Evolutionary conservation across 2,113 vertebrate genomes (phyloP).

Genomic region (Tapirus terrestris): DNA sequence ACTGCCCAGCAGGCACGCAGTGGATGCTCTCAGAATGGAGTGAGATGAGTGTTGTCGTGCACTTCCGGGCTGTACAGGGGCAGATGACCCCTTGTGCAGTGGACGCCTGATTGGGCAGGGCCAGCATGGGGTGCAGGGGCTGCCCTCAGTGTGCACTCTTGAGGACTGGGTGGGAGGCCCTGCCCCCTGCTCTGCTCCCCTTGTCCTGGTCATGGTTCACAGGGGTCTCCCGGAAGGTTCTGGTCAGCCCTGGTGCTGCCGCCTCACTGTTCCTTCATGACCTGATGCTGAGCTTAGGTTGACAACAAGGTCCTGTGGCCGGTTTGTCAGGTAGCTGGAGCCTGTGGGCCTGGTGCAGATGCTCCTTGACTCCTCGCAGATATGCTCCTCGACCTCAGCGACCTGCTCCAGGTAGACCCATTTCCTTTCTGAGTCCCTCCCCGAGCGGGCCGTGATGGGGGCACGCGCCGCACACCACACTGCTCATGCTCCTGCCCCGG

Average conservation of each 20-base stretch:
- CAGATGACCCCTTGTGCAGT: not conserved
- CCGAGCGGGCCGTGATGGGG: not conserved
- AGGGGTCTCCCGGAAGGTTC: not conserved
- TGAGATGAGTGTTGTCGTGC: rapidly evolving
- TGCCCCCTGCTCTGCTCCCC: not conserved
- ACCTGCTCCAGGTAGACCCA: slow-evolving; percentile 94
- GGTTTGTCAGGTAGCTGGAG: rapidly evolving
- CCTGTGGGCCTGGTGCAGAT: not conserved
- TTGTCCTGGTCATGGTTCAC: not conserved
- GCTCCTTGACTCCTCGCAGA: slow-evolving; percentile 91
- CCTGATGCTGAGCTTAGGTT: rapidly evolving
- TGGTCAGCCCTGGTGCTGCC: rapidly evolving
- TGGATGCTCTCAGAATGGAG: not conserved
- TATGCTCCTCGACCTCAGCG: slow-evolving; percentile 98
- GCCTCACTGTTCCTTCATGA: rapidly evolving
- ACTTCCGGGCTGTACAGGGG: too few relatives aligned
- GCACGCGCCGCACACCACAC: rapidly evolving
- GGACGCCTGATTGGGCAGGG: not conserved
- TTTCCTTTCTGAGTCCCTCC: not conserved
- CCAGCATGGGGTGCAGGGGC: rapidly evolving
- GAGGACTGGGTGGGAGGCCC: not conserved
- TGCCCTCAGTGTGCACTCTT: not conserved
- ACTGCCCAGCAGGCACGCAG: not conserved
- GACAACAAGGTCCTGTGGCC: too few relatives aligned
- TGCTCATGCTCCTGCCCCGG: rapidly evolving